These are phyloP conservation scores for Clarias gariepinus DNA, from an alignment of 2,113 vertebrate species.

Conservation along the genomic window DNA sequence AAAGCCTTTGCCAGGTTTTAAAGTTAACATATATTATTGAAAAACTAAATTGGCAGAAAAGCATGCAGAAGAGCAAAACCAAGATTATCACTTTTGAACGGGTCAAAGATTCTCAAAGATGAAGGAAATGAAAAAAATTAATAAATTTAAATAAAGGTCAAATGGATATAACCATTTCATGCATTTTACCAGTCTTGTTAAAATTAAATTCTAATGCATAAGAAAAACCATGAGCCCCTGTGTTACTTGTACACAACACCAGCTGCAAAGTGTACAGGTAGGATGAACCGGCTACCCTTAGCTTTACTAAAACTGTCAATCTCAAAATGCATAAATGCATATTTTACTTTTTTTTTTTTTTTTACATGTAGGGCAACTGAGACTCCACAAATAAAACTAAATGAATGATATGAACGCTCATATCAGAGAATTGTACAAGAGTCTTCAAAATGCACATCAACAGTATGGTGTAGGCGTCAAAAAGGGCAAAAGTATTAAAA, in stretches of 20 bases:
- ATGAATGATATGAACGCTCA: not conserved
- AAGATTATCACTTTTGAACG: not conserved
- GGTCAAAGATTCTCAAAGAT: not conserved
- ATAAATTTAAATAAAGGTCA: not conserved
- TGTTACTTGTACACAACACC: not conserved
- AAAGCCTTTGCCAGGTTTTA: constrained; percentile 32
- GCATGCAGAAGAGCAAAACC: constrained; percentile 29
- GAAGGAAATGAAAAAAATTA: not conserved
- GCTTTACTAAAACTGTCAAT: not conserved
- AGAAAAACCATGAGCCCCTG: not conserved
- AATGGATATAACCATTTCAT: not conserved
- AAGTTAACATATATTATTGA: constrained; percentile 13
- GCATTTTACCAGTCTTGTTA: not conserved
- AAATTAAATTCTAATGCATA: too few relatives aligned
- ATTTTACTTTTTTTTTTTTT: too few relatives aligned
- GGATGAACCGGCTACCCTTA: not conserved
- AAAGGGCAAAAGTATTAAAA: too few relatives aligned
- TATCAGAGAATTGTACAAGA: not conserved
- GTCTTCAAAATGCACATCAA: not conserved
- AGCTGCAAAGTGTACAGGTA: not conserved
- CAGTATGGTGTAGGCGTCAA: not conserved
- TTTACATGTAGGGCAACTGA: not conserved
- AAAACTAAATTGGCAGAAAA: constrained; percentile 26
- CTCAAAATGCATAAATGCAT: not conserved
- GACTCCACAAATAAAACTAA: not conserved